Conservation (phyloP, 2,797 vertebrate genomes). For the Phylloscopus collybita region DNA sequence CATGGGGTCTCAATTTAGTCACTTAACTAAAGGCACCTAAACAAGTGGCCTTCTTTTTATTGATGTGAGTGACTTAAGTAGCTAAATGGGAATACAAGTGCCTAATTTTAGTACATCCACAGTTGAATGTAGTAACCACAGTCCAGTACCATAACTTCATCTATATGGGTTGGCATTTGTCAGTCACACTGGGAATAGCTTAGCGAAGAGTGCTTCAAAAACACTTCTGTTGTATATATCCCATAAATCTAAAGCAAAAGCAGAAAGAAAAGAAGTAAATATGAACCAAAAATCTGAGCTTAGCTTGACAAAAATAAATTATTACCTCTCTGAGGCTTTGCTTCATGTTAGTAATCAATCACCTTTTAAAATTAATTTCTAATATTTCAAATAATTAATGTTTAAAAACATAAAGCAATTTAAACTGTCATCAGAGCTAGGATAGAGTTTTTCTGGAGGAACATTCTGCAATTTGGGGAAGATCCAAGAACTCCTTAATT, state of each 20-base stretch:
- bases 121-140: not conserved
- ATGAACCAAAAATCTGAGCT: not conserved
- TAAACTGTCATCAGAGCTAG: not conserved
- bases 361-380: conserved; percentile 13
- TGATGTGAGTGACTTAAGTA: not conserved
- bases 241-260: conserved; percentile 13
- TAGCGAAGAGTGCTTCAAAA: not conserved
- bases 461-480: not conserved
- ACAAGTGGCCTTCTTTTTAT: not conserved
- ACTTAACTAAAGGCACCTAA: conserved; percentile 29
- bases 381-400: conserved; percentile 16
- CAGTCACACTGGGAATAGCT: not conserved
- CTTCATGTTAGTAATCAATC: not conserved
- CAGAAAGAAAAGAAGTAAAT: conserved; percentile 11
- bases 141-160: not conserved
- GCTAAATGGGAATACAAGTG: not conserved
- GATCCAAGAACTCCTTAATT: conserved; percentile 19
- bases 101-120: not conserved
- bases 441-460: not conserved
- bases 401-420: conserved; percentile 24
- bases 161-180: not conserved
- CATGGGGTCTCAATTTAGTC: conserved; percentile 33
- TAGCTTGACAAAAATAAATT: not conserved
- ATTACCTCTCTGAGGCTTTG: not conserved
- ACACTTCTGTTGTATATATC: not conserved